Evolutionary conservation across 37 sponge, comb jelly and placozoan species (phyloP), one percentile per base, ranked within the genome.

Genomic region (Chondrosia reniformis): DNA sequence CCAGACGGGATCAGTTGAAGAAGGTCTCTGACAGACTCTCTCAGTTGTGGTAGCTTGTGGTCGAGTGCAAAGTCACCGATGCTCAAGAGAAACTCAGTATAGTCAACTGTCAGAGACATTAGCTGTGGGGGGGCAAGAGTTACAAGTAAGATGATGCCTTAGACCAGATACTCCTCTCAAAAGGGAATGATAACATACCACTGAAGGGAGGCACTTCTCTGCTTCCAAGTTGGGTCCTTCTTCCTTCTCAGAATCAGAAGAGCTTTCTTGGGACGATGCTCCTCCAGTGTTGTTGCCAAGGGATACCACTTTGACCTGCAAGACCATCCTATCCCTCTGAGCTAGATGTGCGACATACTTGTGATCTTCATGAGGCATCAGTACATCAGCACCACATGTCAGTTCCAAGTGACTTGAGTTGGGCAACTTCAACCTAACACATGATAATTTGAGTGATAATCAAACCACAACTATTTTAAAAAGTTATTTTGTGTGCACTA

Each of bases 1-100:
- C 89, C 90, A 55, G 94, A 78, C 17, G 94, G 94, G 31, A 93
- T 56, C 31, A 93, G 78, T 46, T 83, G 86, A 38, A 93, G 81
- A 12, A 93, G 67, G 36, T 59, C 76, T 15, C 94, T 65, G 32
- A 80, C 81, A 38, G 81, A 61, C 33, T 93, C 94, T 44, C 90
- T 86, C 57, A 93, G 80, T 25, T 52, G 43, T 24, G 67, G 27
- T 22, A 75, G 63, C 22, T 63, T 76, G 57, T 83, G 39, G 49
- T 45, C 59, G 2, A 93, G 42, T 24, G 90, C 90, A 84, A 86
- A 93, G 45, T 93, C 94, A 84, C 90, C 84, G 36, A 93, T 46
- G 21, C 39, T 52, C 42, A 93, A 57, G 22, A 93, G 75, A 66
- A 93, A 83, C 25, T 61, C 36, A 1, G 85, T 82, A 52, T 83